Percentiles rank a stretch among this genome's conserved stretches.
Evolutionary conservation across 2,888 invertebrate species (phyloP).

Genomic region (Julus scanicus): DNA sequence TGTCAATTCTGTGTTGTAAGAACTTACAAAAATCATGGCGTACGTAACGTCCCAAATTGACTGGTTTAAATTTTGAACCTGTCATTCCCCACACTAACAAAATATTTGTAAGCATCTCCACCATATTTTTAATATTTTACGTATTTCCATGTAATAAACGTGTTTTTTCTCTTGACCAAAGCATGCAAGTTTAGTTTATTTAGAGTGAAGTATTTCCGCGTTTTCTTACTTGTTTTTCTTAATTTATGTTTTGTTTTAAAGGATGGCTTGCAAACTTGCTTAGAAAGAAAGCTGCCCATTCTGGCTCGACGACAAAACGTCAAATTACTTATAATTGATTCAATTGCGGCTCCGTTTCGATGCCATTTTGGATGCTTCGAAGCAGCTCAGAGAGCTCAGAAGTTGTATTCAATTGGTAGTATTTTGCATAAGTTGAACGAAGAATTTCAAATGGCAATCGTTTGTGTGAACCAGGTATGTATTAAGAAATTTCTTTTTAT

Average conservation of each 20-base stretch:
- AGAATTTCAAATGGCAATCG: not conserved
- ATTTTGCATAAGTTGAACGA: slow-evolving; percentile 10
- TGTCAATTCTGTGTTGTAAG: not conserved
- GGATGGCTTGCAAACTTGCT: not conserved
- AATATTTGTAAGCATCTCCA: too few species aligned
- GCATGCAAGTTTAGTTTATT: too few species aligned
- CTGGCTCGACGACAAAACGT: slow-evolving; percentile 12
- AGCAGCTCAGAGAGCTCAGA: slow-evolving; percentile 29
- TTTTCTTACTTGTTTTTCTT: too few species aligned
- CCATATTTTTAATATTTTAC: too few species aligned
- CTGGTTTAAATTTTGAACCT: not conserved
- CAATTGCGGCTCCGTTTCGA: slow-evolving; percentile 38
- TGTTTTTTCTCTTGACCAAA: too few species aligned
- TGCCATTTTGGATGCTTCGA: not conserved
- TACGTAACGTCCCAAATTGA: too few species aligned
- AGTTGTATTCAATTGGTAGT: slow-evolving; percentile 14
- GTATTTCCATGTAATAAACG: too few species aligned
- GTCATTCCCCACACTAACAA: not conserved
- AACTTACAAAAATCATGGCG: too few species aligned
- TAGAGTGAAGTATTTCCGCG: too few species aligned
- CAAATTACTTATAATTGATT: slow-evolving; percentile 46
- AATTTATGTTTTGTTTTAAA: not conserved
- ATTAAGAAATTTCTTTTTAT: not conserved
- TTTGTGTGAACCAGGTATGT: slow-evolving; percentile 46
- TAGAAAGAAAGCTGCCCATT: slow-evolving; percentile 22